phyloP scores from a whole-genome alignment of 2,888 invertebrate species.

The Caenorhabditis drosophilae region DNA sequence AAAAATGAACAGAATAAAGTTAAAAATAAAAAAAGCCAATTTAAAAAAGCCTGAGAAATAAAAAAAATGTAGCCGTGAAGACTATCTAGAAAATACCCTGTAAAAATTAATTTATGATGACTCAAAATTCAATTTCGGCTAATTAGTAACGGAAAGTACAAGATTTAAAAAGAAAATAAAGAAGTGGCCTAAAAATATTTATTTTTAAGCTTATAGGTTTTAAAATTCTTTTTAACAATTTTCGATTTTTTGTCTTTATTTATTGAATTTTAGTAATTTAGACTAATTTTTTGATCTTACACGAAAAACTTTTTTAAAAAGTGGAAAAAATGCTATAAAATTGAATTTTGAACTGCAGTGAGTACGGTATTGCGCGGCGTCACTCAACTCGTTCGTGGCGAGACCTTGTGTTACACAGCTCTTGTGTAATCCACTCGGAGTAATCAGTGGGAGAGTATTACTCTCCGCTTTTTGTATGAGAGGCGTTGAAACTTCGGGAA shows the following conservation, averaged over 20 bases:
- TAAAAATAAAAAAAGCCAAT: conserved; percentile 43
- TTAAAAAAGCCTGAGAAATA: conserved; percentile 46
- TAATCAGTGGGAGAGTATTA: conserved; percentile 1
- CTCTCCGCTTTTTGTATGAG: neutral
- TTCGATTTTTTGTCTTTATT: no score
- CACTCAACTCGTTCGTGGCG: conserved; percentile 28
- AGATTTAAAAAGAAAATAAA: neutral
- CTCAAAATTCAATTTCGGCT: neutral
- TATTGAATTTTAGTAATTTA: no score
- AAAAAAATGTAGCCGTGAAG: conserved; percentile 53
- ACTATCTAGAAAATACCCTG: conserved; percentile 63
- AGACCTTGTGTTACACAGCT: conserved; percentile 22
- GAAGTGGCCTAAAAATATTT: conserved; percentile 2
- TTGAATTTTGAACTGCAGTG: conserved; percentile 28
- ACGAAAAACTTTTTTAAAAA: neutral
- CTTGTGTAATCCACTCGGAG: conserved; percentile 32
- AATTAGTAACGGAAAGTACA: neutral
- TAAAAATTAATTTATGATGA: conserved; percentile 27
- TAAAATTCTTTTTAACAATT: no score
- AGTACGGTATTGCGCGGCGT: conserved; percentile 49
- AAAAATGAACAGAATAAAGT: conserved; percentile 41
- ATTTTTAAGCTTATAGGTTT: no score
- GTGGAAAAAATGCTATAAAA: conserved; percentile 1
- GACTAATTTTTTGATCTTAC: no score
- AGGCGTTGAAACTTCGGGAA: no score